Evolutionary conservation across 92 coral and sea anemone genomes (phyloP), one percentile per base, ranked within the genome.

Genomic region (Zoanthus gigantus): DNA sequence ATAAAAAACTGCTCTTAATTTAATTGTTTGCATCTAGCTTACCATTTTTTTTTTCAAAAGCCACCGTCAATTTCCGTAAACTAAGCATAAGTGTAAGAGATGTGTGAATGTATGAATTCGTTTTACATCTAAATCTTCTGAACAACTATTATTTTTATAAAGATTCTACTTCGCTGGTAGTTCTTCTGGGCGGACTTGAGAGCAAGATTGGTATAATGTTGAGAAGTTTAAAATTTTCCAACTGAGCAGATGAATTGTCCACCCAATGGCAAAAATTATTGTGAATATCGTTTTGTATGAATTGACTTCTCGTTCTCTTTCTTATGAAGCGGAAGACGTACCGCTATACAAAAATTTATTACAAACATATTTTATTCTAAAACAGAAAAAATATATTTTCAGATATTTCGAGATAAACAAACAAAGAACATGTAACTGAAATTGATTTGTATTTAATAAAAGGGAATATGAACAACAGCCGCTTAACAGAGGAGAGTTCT

Each of bases 301-400:
- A 66, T 34, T 66, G 34, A 79, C 72, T 67, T 60, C 74, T 79
- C 31, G 85, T 7, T 81, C 58, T 15, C 46, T 66, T 66, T 28
- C 45, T 67, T 65, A 81, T 48, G 7, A 17, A 65, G 71, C 72
- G 73, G 84, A 45, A 10, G 3, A 45, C 61, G 11, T 18, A 46
- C 74, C 76, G 85, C 74, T 37, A 65, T 65, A 84, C 80, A 85
- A 93, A 88, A 92, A 89, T 89, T 88, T 94, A 94, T 91, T 82
- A 23, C 23, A 84, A 93, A 89, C 88, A 93, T 94, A 94, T 94
- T 94, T 94, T 94, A 94, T 91, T 94, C 95, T 83, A 87, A 92
- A 93, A 79, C 81, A 88, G 92, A 89, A 90, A 91, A 80, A 84
- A 91, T 94, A 94, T 94, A 94, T 94, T 94, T 94, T 94, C 98